Percentiles rank a stretch among this genome's conserved stretches.
Conservation (phyloP, 2,797 vertebrate genomes). For the Sebastes steindachneri region DNA sequence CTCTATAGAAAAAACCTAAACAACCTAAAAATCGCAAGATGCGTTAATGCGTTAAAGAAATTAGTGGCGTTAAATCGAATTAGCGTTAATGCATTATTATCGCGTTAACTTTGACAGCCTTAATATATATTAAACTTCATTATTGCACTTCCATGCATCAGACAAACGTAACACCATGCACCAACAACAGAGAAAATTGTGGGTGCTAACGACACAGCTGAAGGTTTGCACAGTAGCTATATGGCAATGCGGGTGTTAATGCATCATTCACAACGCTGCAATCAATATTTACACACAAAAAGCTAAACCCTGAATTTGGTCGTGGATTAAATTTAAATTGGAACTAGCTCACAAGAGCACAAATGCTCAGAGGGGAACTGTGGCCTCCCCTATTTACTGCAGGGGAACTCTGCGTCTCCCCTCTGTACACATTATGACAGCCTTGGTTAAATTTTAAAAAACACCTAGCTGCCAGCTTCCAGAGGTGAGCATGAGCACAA, state of each 20-base stretch:
- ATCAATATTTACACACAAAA: constrained; percentile 11
- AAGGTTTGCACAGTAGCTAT: background rate
- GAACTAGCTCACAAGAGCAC: background rate
- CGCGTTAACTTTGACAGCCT: no score
- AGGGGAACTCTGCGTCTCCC: background rate
- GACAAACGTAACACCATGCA: background rate
- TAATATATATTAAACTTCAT: background rate
- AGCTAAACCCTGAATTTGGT: background rate
- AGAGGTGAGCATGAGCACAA: background rate
- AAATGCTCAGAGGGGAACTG: background rate
- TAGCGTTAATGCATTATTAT: no score
- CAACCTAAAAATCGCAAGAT: no score
- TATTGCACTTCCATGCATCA: background rate
- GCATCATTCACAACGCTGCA: background rate
- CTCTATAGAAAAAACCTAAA: background rate
- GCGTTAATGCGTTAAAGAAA: no score
- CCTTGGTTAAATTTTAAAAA: constrained; percentile 13
- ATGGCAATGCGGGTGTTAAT: background rate
- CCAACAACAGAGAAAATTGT: background rate
- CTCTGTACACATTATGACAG: background rate
- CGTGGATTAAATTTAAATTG: constrained; percentile 8
- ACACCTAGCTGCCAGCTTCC: background rate
- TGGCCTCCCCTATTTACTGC: background rate
- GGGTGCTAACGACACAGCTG: background rate
- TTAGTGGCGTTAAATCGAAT: rapidly evolving